A percentile compares a stretch with the other conserved stretches of the same genome.
These are phyloP conservation scores for Cremastobaeus sp. DNA, from an alignment of 2,888 invertebrate species.

Conservation along the genomic window DNA sequence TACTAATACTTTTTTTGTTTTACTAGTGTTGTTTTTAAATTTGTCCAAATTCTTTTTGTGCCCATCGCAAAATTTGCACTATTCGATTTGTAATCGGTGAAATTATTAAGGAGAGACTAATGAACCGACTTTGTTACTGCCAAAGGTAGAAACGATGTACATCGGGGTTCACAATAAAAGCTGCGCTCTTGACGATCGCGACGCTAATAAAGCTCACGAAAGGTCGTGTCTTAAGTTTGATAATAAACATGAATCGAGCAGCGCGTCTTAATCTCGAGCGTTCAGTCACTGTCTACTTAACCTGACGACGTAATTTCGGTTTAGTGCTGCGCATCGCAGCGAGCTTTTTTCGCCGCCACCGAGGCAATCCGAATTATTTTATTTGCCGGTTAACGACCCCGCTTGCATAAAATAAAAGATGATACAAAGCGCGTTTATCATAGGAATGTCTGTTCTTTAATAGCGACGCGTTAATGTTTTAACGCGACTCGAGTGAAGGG, in stretches of 20 bases:
- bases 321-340: not conserved
- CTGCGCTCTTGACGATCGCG: too few species aligned
- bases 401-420: constrained; percentile 20
- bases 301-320: constrained; percentile 5
- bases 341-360: not conserved
- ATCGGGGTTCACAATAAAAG: too few species aligned
- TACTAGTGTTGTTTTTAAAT: too few species aligned
- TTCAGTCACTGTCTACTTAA: constrained; percentile 21
- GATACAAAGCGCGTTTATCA: constrained; percentile 50
- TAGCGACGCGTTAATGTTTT: constrained; percentile 45
- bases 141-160: too few species aligned
- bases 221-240: constrained; percentile 6
- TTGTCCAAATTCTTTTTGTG: too few species aligned
- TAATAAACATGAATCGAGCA: constrained; percentile 14
- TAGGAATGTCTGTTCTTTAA: constrained; percentile 49
- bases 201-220: too few species aligned
- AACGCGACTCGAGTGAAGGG: constrained; percentile 41
- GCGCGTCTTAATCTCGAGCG: constrained; percentile 6
- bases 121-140: too few species aligned
- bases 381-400: constrained; percentile 47
- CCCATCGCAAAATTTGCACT: too few species aligned
- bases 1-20: too few species aligned
- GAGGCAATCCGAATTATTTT: constrained; percentile 36
- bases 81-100: too few species aligned
- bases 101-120: too few species aligned